Base-by-base conservation (phyloP, 2,888 invertebrate species). In the Drosophila testacea region DNA sequence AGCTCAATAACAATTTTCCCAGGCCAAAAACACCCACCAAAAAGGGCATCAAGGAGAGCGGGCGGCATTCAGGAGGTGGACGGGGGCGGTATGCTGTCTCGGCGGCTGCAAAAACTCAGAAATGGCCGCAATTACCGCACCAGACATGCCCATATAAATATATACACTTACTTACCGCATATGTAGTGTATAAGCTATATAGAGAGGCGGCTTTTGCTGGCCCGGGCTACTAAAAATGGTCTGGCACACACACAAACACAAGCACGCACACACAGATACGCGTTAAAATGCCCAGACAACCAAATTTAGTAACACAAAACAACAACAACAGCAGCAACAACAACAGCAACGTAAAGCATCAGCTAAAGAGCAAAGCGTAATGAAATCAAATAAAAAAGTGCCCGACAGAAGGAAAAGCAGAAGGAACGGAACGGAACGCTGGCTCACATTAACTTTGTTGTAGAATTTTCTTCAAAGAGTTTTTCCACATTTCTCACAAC, bases 141-240 rank as follows among this genome's bases (percentile, higher is more conserved):
- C 65, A 79, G 75, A 79, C 77, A 82, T 73, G 77, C 55, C 86
- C 77, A 79, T 73, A 85, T 83, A 69, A n/a, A 70, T 66, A 61
- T 69, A 60, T 60, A 44, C 54, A 51, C 62, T 39, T 54, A 52
- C 59, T 47, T 60, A 38, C 16, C 48, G 39, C 48, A 22, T 54
- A 48, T 42, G 36, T 66, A 59, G 54, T 51, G 55, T 63, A 69
- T 61, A 57, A 52, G 61, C 74, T 78, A 48, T 78, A 79, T 73
- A 79, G 55, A 73, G 78, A 69, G 69, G 69, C 69, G 63, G 69
- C 72, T 72, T 66, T 68, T 66, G 66, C 54, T 55, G 65, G 79
- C 60, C 76, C 69, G 77, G 77, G 80, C 89, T 85, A 89, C 85
- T 85, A 87, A 87, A 89, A 89, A 89, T 85, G 85, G 85, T 82